A percentile compares a stretch with the other conserved stretches of the same genome.
Evolutionary conservation across 2,888 invertebrate species (phyloP).

Genomic region (Notodonta dromedarius): DNA sequence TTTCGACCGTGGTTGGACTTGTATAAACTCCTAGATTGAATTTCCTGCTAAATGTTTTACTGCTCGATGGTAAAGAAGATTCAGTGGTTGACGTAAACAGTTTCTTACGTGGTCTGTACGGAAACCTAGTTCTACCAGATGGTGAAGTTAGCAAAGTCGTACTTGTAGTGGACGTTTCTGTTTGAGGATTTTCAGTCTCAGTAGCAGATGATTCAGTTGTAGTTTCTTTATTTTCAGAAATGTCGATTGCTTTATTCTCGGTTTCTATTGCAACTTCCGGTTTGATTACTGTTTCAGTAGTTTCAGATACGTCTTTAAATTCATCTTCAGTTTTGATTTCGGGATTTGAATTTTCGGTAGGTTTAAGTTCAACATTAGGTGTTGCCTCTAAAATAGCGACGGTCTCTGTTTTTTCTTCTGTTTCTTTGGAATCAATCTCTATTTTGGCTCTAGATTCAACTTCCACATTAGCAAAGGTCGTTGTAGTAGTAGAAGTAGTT

Average conservation of each 20-base stretch:
- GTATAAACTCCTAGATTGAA: conserved; percentile 77
- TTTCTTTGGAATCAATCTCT: conserved; percentile 5
- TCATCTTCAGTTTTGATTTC: not conserved
- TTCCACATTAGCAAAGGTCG: conserved; percentile 5
- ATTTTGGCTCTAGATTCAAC: not conserved
- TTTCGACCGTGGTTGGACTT: conserved; percentile 69
- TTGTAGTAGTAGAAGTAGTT: conserved; percentile 4
- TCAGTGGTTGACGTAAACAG: conserved; percentile 75
- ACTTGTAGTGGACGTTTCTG: conserved; percentile 62
- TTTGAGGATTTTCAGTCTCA: conserved; percentile 32
- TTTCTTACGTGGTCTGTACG: conserved; percentile 72
- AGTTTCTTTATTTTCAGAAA: conserved; percentile 51
- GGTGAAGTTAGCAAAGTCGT: conserved; percentile 52
- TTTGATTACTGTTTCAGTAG: conserved; percentile 23
- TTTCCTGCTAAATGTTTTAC: conserved; percentile 76
- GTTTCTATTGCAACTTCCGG: conserved; percentile 51
- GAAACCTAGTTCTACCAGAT: conserved; percentile 60
- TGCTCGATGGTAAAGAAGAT: conserved; percentile 62
- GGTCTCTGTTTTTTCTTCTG: conserved; percentile 11
- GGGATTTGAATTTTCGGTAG: not conserved
- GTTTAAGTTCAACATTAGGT: not conserved
- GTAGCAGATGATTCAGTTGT: conserved; percentile 36
- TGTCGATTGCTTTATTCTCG: conserved; percentile 51
- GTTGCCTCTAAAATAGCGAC: not conserved
- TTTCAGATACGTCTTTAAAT: conserved; percentile 8